Evolutionary conservation across 1,140 invertebrate genomes (phyloP), one percentile per base, ranked within the genome.

Genomic region (Physella acuta): DNA sequence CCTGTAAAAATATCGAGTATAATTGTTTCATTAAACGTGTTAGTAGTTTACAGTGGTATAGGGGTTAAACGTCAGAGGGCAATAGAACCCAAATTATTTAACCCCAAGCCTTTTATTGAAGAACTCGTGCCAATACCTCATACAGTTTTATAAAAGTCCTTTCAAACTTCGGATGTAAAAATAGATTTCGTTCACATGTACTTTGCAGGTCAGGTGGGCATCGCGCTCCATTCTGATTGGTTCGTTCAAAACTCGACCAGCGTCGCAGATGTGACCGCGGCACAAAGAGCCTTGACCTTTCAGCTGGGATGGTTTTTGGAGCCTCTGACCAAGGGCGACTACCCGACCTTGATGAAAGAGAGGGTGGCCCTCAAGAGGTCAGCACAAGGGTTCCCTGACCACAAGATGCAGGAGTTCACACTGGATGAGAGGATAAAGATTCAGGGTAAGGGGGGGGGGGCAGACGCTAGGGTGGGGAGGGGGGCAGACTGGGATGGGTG

Each of bases 271-370:
- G 26, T 66, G 2, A 77, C 75, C 4, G 77, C 81, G 0, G 72
- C 81, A 2, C 70, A 77, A 20, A 59, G 75, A 5, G 76, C 77
- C 2, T 69, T 83, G 30, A 69, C 80, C 52, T 82, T 84, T 65
- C 76, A 76, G n/a, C 72, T 83, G 3, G 82, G 82, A 2, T 78
- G 78, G 74, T 83, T 78, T 62, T 79, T 81, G 16, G 73, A 81
- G 56, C 78, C 82, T 14, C 78, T 75, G 66, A 73, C 73, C 17
- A 76, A 77, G 39, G 83, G 83, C 1, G 82, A 83, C 70, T 84
- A 84, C 70, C 81, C 83, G 3, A 66, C 74, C 16, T 69, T 82
- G 0, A 80, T 84, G 78, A 81, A 76, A 62, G 68, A 75, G 24
- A 64, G 39, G 44, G 75, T 84, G 3, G 74, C 65, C 8, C 81